Conservation (phyloP, 2,888 invertebrate genomes). For the Bhutanitis thaidina region DNA sequence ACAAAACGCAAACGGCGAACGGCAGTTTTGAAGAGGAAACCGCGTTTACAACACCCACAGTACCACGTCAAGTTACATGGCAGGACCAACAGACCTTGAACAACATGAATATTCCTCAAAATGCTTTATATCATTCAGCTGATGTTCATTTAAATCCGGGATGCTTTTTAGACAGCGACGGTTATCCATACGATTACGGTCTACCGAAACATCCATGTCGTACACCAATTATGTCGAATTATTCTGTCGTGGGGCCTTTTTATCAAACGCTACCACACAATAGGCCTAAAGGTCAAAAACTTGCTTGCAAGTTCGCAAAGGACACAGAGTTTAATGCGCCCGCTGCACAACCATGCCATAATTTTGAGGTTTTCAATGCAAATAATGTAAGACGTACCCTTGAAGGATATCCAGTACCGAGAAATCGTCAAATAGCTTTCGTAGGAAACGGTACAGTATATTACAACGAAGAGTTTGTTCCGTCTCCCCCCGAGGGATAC, state of each 20-base stretch:
- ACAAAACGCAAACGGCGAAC: slow-evolving; percentile 60
- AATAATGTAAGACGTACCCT: slow-evolving; percentile 86
- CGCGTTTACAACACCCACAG: slow-evolving; percentile 57
- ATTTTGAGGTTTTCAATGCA: slow-evolving; percentile 66
- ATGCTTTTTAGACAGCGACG: slow-evolving; percentile 88
- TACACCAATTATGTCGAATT: slow-evolving; percentile 67
- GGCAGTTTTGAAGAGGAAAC: slow-evolving; percentile 71
- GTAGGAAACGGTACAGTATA: slow-evolving; percentile 70
- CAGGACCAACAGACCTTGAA: slow-evolving; percentile 69
- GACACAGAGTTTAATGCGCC: slow-evolving; percentile 68
- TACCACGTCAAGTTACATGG: slow-evolving; percentile 78
- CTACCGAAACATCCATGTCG: slow-evolving; percentile 82
- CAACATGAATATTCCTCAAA: slow-evolving; percentile 72
- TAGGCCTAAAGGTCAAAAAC: slow-evolving; percentile 78
- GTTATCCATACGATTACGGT: slow-evolving; percentile 89
- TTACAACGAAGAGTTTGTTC: slow-evolving; percentile 80
- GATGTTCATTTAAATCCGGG: slow-evolving; percentile 88
- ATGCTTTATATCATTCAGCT: slow-evolving; percentile 82
- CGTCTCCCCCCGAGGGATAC: slow-evolving; percentile 86
- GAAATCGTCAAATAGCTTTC: slow-evolving; percentile 71
- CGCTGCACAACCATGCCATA: slow-evolving; percentile 53
- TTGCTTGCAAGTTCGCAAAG: slow-evolving; percentile 72
- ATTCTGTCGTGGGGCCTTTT: slow-evolving; percentile 72
- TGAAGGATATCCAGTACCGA: slow-evolving; percentile 87
- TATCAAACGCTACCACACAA: slow-evolving; percentile 90